Evolutionary conservation across 2,888 invertebrate species (phyloP), one percentile per base, ranked within the genome.

Genomic region (Noctua janthe): DNA sequence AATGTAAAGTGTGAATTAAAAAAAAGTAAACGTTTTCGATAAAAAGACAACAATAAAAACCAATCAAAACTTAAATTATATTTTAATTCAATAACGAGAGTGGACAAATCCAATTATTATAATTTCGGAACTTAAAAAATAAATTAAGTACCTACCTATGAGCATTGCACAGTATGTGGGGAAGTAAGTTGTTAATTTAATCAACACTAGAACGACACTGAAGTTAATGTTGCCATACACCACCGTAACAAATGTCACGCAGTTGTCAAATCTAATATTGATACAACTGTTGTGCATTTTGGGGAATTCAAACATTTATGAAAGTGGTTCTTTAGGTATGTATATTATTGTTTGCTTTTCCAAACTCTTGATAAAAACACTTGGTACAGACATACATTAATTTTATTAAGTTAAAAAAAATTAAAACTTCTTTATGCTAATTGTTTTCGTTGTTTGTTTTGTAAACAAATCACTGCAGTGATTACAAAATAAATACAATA

Each of bases 221-320:
- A 77, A 59, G 6, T 54, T 69, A 82, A 62, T 69, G 39, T 62
- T 62, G 17, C 47, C 51, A 76, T 4, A 10, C 1, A 10, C 7
- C n/a, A 71, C n/a, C n/a, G 39, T 76, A 23, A 67, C 11, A 54
- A 72, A 54, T 78, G 10, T 54, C 78, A 78, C 62, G 78, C 62
- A 72, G 39, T 13, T 82, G 51, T 47, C n/a, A 75, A 71, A 56
- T 51, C 56, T 56, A 76, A 51, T 82, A 76, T 39, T 81, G 17
- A 70, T 70, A 70, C 49, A 56, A 43, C 17, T 51, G 59, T 62
- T 76, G 29, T 59, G 59, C 10, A 54, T 15, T 82, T 81, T 39
- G 15, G 11, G n/a, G 35, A 54, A 35, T 62, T 69, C 11, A 59
- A 81, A 75, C 2, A 47, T 47, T 13, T 13, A 23, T 29, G 20